Conservation (phyloP, 2,888 invertebrate genomes). For the Erebia aethiops region DNA sequence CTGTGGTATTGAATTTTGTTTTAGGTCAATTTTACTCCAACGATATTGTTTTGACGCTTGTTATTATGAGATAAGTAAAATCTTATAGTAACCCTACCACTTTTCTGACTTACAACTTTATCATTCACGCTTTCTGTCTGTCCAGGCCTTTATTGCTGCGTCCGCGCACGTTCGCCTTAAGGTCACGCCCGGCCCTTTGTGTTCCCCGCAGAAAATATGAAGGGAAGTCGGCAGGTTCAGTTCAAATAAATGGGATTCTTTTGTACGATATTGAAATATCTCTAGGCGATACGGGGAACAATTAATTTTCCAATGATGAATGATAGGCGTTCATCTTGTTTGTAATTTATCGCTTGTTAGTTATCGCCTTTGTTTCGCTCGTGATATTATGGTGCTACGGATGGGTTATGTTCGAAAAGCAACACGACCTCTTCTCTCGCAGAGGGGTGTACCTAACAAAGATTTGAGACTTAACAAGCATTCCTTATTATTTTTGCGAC, state of each 20-base stretch:
- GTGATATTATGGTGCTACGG: constrained; percentile 36
- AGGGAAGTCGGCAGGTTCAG: constrained; percentile 61
- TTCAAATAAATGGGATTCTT: constrained; percentile 74
- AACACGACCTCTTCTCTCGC: background rate
- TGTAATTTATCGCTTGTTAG: constrained; percentile 69
- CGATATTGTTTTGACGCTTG: too few species aligned
- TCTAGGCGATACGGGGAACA: constrained; percentile 65
- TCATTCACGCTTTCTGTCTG: background rate
- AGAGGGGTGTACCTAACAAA: background rate
- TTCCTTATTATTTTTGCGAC: too few species aligned
- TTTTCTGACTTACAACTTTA: background rate
- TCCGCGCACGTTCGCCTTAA: constrained; percentile 55
- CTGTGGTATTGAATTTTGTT: too few species aligned
- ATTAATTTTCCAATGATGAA: constrained; percentile 74
- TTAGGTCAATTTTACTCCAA: too few species aligned
- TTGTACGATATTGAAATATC: constrained; percentile 77
- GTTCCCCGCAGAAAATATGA: constrained; percentile 75
- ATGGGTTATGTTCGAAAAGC: constrained; percentile 23
- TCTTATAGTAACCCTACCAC: too few species aligned
- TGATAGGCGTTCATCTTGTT: constrained; percentile 68
- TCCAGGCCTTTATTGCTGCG: constrained; percentile 38
- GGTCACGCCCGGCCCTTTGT: constrained; percentile 78
- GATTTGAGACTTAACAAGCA: too few species aligned
- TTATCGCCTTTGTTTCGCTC: constrained; percentile 62
- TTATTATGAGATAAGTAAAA: too few species aligned